Evolutionary conservation across 2,888 invertebrate genomes (phyloP).

Genomic region (Scrobipalpa atriplicella): DNA sequence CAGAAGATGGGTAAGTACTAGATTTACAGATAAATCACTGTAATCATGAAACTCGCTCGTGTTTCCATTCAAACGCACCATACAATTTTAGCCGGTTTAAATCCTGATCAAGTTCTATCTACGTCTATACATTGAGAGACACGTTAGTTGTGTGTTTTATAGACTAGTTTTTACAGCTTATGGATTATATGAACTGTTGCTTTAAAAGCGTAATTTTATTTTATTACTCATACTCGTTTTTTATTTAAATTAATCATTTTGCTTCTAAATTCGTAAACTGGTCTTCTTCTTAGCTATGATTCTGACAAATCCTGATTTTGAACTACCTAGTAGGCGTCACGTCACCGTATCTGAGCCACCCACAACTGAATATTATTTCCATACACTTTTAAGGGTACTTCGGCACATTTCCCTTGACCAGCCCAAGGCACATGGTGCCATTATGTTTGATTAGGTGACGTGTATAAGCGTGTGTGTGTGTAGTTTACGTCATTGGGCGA

Average conservation of each 20-base stretch:
- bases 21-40: conserved; percentile 9
- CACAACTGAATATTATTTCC: background rate
- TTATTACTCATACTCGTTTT: too few species aligned
- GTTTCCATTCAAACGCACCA: background rate
- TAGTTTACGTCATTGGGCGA: background rate
- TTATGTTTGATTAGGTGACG: conserved; percentile 9
- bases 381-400: background rate
- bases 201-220: too few species aligned
- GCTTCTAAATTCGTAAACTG: too few species aligned
- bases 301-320: too few species aligned
- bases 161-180: background rate
- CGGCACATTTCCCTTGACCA: background rate
- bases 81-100: conserved; percentile 8
- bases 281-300: too few species aligned
- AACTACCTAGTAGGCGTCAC: too few species aligned
- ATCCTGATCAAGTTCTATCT: background rate
- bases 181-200: too few species aligned
- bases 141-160: background rate
- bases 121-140: background rate
- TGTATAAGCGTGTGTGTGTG: background rate
- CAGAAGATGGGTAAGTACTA: background rate
- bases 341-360: background rate
- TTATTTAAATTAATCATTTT: too few species aligned
- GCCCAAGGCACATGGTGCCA: background rate
- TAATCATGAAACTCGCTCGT: conserved; percentile 9